Conservation (phyloP, 2,797 vertebrate species). For the Zenarchopterus dispar region DNA sequence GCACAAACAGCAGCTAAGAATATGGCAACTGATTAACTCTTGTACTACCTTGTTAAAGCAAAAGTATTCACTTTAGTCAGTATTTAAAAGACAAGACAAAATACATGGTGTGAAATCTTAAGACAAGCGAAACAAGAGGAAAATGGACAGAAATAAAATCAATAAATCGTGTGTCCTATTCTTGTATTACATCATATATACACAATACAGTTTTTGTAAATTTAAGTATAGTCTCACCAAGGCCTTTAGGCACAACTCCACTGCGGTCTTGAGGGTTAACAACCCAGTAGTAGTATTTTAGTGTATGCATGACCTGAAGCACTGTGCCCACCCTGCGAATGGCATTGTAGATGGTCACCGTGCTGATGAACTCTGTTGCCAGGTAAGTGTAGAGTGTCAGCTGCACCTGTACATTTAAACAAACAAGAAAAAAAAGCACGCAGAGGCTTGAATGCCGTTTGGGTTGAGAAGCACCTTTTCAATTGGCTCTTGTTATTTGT, state of each 20-base stretch:
- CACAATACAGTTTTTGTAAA: background rate
- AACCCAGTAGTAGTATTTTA: slow-evolving; percentile 98
- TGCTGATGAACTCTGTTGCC: slow-evolving; percentile 96
- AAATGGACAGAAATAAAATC: no score
- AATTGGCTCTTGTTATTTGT: no score
- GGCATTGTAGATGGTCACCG: slow-evolving; percentile 95
- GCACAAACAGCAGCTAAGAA: slow-evolving; percentile 1
- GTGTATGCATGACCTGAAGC: slow-evolving; percentile 94
- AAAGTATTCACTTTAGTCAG: no score
- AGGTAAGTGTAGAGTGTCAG: slow-evolving; percentile 93
- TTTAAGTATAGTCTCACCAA: slow-evolving; percentile 79
- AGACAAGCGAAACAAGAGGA: no score
- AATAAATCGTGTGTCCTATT: no score
- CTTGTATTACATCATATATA: no score
- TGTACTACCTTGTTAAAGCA: no score
- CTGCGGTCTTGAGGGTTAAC: slow-evolving; percentile 95
- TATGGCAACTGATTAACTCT: no score
- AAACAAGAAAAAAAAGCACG: background rate
- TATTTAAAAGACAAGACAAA: no score
- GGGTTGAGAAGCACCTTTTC: no score
- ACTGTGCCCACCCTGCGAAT: slow-evolving; percentile 95
- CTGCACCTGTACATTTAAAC: slow-evolving; percentile 85
- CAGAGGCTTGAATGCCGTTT: background rate
- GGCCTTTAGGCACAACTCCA: slow-evolving; percentile 91
- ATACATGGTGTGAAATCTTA: no score